A percentile compares a stretch with the other conserved stretches of the same genome.
These are phyloP conservation scores for Tenthredo distinguenda DNA, from an alignment of 2,888 invertebrate species.

Conservation along the genomic window DNA sequence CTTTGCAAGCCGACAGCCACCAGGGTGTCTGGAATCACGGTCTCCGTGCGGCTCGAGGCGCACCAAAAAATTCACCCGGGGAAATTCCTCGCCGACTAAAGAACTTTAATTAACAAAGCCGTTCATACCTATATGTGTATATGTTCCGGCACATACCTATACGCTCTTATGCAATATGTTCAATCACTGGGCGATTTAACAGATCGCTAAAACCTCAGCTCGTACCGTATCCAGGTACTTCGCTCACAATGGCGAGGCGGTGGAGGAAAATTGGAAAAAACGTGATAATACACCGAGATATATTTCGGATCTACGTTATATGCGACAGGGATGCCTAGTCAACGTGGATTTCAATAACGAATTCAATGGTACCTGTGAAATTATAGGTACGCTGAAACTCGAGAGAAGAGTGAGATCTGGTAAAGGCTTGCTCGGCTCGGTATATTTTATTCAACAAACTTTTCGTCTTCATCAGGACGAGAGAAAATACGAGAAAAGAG, in stretches of 20 bases:
- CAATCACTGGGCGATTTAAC: background rate
- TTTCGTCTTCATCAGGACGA: slow-evolving; percentile 19
- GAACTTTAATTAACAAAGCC: slow-evolving; percentile 38
- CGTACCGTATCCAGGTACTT: background rate
- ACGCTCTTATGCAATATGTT: background rate
- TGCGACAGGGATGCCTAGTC: background rate
- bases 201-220: background rate
- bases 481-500: background rate
- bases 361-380: background rate
- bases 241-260: background rate
- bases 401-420: background rate
- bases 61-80: background rate
- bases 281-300: background rate
- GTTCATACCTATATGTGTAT: background rate
- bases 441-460: slow-evolving; percentile 22
- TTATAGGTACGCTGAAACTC: background rate
- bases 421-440: background rate
- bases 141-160: background rate
- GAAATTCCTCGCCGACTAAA: slow-evolving; percentile 17
- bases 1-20: slow-evolving; percentile 5
- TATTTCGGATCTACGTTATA: background rate
- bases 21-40: slow-evolving; percentile 42
- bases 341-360: background rate
- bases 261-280: background rate
- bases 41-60: slow-evolving; percentile 13